Evolutionary conservation across 2,888 invertebrate genomes (phyloP).

Genomic region (Eupithecia abbreviata): DNA sequence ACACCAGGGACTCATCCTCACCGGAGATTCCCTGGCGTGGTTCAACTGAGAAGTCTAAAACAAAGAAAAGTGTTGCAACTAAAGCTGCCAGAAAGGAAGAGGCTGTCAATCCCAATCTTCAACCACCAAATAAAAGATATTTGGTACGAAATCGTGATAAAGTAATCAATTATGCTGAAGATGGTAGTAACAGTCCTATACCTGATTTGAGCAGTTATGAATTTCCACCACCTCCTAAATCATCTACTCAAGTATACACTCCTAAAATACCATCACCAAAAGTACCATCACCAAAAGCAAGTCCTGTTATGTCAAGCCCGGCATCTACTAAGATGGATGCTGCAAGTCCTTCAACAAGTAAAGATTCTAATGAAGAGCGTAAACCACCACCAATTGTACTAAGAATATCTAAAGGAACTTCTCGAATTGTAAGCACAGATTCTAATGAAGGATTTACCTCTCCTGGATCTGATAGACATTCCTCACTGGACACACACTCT

Average conservation of each 20-base stretch:
- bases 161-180: constrained; percentile 86
- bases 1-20: constrained; percentile 78
- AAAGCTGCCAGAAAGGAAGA: constrained; percentile 79
- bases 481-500: constrained; percentile 76
- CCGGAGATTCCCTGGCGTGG: constrained; percentile 77
- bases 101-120: constrained; percentile 64
- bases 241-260: constrained; percentile 51
- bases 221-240: constrained; percentile 51
- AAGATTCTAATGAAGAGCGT: constrained; percentile 75
- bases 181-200: constrained; percentile 82
- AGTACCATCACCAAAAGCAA: constrained; percentile 75
- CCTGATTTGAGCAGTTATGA: constrained; percentile 76
- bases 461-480: constrained; percentile 80
- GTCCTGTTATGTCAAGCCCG: constrained; percentile 73
- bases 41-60: constrained; percentile 74
- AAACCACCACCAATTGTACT: constrained; percentile 93
- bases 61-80: constrained; percentile 72
- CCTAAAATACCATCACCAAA: constrained; percentile 58
- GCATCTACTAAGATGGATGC: constrained; percentile 69
- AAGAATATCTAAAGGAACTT: constrained; percentile 91
- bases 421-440: constrained; percentile 86
- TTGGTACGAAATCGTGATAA: constrained; percentile 83
- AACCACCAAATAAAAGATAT: constrained; percentile 81
- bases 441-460: constrained; percentile 85
- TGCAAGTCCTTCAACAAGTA: constrained; percentile 77